Evolutionary conservation across 2,113 vertebrate genomes (phyloP).

Genomic region (Benitochromis conjunctus): DNA sequence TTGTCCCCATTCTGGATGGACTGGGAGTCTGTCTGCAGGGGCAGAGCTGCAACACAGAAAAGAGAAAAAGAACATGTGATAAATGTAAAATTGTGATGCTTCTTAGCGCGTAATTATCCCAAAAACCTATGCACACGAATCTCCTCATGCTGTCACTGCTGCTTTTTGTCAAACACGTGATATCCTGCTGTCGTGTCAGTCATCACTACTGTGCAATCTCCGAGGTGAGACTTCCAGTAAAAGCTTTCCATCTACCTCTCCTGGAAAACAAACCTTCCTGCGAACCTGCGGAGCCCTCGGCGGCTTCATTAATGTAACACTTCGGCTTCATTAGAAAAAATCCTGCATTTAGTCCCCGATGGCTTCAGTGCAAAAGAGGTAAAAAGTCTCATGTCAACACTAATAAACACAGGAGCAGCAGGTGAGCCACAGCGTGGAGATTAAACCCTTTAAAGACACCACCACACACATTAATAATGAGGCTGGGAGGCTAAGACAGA

Average conservation of each 20-base stretch:
- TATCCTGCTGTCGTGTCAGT: neutral
- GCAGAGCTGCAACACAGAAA: conserved; percentile 50
- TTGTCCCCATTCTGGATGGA: conserved; percentile 57
- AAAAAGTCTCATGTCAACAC: neutral
- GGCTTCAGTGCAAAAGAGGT: neutral
- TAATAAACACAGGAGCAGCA: neutral
- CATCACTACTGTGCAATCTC: neutral
- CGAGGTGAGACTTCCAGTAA: neutral
- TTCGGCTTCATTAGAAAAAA: conserved; percentile 26
- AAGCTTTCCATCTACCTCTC: fast-evolving
- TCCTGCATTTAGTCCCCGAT: neutral
- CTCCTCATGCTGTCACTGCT: neutral
- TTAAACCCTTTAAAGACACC: neutral
- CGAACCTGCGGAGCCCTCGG: neutral
- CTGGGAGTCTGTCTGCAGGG: conserved; percentile 50
- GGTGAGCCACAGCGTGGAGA: conserved; percentile 3
- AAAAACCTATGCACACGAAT: fast-evolving
- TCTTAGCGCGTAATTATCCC: neutral
- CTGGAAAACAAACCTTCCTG: neutral
- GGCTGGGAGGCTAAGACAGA: neutral
- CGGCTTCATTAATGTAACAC: conserved; percentile 29
- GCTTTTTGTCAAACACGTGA: neutral
- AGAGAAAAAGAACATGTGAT: neutral
- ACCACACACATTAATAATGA: neutral
- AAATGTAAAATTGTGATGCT: neutral